A percentile compares a stretch with the other conserved stretches of the same genome.
Evolutionary conservation across 2,113 vertebrate genomes (phyloP).

Genomic region (Bolborhynchus lineola): DNA sequence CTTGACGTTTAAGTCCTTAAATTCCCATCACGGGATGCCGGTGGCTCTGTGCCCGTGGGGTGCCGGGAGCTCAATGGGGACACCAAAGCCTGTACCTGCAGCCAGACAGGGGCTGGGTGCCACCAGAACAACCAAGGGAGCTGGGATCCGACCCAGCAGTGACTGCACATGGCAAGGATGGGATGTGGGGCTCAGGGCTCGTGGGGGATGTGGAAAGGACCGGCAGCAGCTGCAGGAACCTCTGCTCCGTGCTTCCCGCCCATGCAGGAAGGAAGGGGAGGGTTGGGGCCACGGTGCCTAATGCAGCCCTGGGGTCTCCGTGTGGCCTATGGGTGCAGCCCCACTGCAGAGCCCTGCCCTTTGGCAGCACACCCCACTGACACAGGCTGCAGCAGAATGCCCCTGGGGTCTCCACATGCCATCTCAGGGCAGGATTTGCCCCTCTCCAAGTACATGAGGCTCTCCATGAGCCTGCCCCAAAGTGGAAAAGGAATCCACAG

Average conservation of each 20-base stretch:
- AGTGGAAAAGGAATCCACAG: not conserved
- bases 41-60: not conserved
- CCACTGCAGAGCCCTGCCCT: fast-evolving
- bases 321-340: not conserved
- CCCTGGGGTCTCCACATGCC: fast-evolving
- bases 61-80: not conserved
- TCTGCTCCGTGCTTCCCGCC: not conserved
- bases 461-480: not conserved
- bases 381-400: not conserved
- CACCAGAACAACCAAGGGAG: fast-evolving
- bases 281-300: not conserved
- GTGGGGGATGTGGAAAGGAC: fast-evolving
- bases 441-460: not conserved
- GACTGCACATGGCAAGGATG: fast-evolving
- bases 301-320: not conserved
- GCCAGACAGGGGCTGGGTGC: not conserved
- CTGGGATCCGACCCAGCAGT: fast-evolving
- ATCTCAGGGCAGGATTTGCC: not conserved
- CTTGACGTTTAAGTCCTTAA: not conserved
- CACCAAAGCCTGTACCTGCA: fast-evolving
- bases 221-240: not conserved
- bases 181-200: fast-evolving
- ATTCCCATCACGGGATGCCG: not conserved
- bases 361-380: not conserved
- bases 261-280: not conserved